These are phyloP conservation scores for Agrochola litura DNA, from an alignment of 2,888 invertebrate species.

Conservation along the genomic window DNA sequence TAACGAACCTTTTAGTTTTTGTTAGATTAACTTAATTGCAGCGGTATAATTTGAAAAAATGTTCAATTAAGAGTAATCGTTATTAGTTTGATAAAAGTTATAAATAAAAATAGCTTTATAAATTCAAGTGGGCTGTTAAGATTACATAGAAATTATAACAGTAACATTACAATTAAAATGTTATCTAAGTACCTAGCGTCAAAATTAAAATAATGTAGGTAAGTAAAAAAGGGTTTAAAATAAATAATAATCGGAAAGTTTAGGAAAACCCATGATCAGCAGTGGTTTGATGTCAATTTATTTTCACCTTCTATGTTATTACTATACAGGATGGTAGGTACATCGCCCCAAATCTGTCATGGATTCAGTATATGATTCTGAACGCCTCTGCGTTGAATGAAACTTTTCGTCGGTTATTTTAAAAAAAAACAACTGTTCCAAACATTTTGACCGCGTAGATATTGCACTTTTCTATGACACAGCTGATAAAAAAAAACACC, in stretches of 20 bases:
- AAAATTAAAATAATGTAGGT: not conserved
- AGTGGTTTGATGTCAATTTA: not conserved
- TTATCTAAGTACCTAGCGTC: too few relatives aligned
- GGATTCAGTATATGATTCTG: too few relatives aligned
- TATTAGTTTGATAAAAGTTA: constrained; percentile 31
- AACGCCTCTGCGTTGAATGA: too few relatives aligned
- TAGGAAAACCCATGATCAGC: not conserved
- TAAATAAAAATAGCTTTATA: constrained; percentile 3
- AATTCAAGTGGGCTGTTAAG: constrained; percentile 2
- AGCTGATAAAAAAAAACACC: too few relatives aligned
- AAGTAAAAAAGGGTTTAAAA: not conserved
- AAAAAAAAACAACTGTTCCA: too few relatives aligned
- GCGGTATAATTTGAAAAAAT: constrained; percentile 3
- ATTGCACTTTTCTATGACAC: too few relatives aligned
- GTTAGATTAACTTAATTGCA: constrained; percentile 18
- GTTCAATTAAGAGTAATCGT: constrained; percentile 16
- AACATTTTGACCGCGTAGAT: too few relatives aligned
- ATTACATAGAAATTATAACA: not conserved
- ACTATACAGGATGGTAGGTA: too few relatives aligned
- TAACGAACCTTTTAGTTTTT: constrained; percentile 18
- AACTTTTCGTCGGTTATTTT: too few relatives aligned
- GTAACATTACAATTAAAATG: not conserved
- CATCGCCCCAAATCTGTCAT: too few relatives aligned
- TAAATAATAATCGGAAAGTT: not conserved
- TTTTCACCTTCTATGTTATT: not conserved